These are phyloP conservation scores for Tapirus indicus DNA, from an alignment of 2,797 vertebrate species.

Conservation along the genomic window DNA sequence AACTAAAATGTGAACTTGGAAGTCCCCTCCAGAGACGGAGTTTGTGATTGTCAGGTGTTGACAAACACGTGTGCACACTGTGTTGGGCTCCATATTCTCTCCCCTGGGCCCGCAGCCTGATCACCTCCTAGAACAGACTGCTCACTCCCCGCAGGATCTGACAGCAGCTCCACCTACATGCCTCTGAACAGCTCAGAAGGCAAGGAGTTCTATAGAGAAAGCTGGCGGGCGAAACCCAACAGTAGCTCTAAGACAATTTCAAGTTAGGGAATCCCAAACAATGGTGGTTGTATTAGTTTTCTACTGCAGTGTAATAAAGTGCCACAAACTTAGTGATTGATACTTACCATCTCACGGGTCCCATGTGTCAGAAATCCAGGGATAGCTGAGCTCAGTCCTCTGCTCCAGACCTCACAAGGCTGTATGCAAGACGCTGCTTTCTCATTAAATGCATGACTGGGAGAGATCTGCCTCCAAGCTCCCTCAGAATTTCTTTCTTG, in stretches of 20 bases:
- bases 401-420: background rate
- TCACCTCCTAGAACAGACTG: rapidly evolving
- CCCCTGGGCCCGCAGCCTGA: rapidly evolving
- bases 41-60: background rate
- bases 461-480: background rate
- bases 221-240: rapidly evolving
- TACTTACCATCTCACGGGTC: too few species aligned
- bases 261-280: too few species aligned
- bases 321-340: rapidly evolving
- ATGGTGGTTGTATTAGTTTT: rapidly evolving
- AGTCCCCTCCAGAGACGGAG: background rate
- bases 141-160: too few species aligned
- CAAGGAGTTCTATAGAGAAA: rapidly evolving
- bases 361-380: background rate
- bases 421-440: background rate
- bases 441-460: rapidly evolving
- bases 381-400: too few species aligned
- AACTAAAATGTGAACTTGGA: background rate
- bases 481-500: background rate
- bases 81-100: rapidly evolving
- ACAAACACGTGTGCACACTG: background rate
- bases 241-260: background rate
- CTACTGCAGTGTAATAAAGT: too few species aligned
- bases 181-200: background rate
- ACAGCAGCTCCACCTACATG: rapidly evolving